These are phyloP conservation scores for Rhynchomys soricoides DNA, from an alignment of 2,113 vertebrate genomes.

Conservation along the genomic window DNA sequence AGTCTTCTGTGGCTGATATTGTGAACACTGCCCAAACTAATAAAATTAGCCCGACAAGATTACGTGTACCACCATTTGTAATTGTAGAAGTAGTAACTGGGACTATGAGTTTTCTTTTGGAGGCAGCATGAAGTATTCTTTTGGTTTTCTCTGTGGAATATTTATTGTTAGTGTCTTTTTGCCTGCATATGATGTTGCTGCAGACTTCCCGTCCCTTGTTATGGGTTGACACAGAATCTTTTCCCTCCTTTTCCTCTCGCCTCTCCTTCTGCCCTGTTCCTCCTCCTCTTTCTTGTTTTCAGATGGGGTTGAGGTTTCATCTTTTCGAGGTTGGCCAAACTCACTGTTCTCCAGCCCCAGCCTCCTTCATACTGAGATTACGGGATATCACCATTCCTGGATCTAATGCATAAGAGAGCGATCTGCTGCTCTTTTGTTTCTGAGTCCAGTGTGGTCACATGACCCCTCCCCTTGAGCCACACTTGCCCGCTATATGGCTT, in stretches of 20 bases:
- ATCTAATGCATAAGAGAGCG: not conserved
- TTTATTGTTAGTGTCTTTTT: not conserved
- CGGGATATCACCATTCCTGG: not conserved
- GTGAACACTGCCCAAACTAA: constrained; percentile 50
- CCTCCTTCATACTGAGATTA: not conserved
- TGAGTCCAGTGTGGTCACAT: not conserved
- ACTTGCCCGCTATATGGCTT: not conserved
- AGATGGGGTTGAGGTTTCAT: not conserved
- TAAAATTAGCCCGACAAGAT: constrained; percentile 45
- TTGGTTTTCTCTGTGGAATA: constrained; percentile 62
- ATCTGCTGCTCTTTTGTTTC: not conserved
- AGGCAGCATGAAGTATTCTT: constrained; percentile 1
- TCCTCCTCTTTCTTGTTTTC: not conserved
- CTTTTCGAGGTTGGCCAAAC: not conserved
- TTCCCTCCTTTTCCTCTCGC: not conserved
- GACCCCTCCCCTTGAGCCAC: no score
- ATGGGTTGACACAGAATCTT: not conserved
- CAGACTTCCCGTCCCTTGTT: not conserved
- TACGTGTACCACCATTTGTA: not conserved
- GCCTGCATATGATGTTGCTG: not conserved
- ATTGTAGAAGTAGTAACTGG: not conserved
- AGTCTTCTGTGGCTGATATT: constrained; percentile 15
- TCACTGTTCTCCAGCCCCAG: not conserved
- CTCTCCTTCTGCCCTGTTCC: not conserved
- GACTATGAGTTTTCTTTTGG: not conserved